A percentile compares a stretch with the other conserved stretches of the same genome.
Evolutionary conservation across 23 tunicate genomes (phyloP).

Genomic region (Ciona savignyi): DNA sequence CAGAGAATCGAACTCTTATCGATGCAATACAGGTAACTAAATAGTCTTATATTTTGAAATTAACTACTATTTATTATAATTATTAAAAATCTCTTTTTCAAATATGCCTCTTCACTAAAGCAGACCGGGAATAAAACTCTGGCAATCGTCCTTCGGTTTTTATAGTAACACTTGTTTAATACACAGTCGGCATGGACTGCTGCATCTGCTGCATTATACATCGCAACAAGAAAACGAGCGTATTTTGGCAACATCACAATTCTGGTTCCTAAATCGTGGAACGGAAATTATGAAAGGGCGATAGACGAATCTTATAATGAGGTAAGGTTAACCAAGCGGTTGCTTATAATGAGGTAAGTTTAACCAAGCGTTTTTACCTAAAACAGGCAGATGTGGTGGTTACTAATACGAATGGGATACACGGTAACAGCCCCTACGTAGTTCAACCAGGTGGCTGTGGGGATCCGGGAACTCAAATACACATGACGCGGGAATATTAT

Average conservation of each 20-base stretch:
- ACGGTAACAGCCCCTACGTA: background rate
- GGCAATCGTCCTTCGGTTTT: too few relatives aligned
- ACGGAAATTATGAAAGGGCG: slow-evolving; percentile 14
- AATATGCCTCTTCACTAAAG: too few relatives aligned
- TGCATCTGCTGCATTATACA: slow-evolving; percentile 25
- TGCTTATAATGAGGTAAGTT: too few relatives aligned
- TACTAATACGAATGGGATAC: background rate
- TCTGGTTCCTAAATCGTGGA: slow-evolving; percentile 44
- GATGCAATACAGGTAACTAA: slow-evolving; percentile 31
- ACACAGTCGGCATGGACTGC: slow-evolving; percentile 40
- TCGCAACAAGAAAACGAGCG: slow-evolving; percentile 36
- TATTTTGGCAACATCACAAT: slow-evolving; percentile 35
- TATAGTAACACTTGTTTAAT: too few relatives aligned
- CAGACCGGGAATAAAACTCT: too few relatives aligned
- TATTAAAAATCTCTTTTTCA: too few relatives aligned
- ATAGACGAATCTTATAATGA: slow-evolving; percentile 25
- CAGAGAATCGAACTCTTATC: slow-evolving; percentile 30
- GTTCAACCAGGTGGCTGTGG: background rate
- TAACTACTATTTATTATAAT: too few relatives aligned
- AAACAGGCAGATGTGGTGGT: background rate
- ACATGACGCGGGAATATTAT: background rate
- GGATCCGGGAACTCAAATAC: background rate
- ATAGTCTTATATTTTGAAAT: too few relatives aligned
- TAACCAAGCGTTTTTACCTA: too few relatives aligned
- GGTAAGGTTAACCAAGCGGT: too few relatives aligned